A percentile compares a stretch with the other conserved stretches of the same genome.
phyloP scores from a whole-genome alignment of 2,888 invertebrate species.

The Polyommatus iphigenia region DNA sequence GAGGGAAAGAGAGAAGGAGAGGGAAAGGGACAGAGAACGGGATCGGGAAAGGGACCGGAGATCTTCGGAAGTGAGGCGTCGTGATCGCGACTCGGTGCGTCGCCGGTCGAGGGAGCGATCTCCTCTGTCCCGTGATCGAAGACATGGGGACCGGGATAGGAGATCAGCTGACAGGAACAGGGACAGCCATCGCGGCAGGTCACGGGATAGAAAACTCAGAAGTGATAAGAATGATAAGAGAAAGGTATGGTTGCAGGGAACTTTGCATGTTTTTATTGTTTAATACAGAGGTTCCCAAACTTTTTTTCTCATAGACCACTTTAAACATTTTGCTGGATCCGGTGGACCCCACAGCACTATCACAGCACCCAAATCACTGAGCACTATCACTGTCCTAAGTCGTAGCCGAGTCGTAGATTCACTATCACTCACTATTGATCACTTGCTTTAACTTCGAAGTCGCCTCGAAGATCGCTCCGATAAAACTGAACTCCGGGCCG shows the following conservation, averaged over 20 bases:
- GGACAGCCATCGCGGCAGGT: constrained; percentile 52
- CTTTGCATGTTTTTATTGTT: constrained; percentile 26
- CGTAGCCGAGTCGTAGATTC: too few relatives aligned
- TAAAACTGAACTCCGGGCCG: too few relatives aligned
- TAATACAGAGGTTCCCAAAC: too few relatives aligned
- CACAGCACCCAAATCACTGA: too few relatives aligned
- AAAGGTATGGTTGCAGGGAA: constrained; percentile 47
- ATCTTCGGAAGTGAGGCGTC: constrained; percentile 47
- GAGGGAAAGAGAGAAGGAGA: constrained; percentile 35
- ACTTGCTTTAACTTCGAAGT: too few relatives aligned
- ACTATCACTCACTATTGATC: too few relatives aligned
- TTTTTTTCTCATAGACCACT: too few relatives aligned
- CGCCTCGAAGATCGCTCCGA: too few relatives aligned
- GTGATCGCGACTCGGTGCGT: constrained; percentile 39
- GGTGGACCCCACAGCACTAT: too few relatives aligned
- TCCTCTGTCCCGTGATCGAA: constrained; percentile 43
- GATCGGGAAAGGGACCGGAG: constrained; percentile 47
- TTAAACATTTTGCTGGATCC: too few relatives aligned
- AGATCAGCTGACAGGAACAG: constrained; percentile 53
- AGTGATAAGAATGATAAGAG: constrained; percentile 51
- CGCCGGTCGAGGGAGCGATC: constrained; percentile 48
- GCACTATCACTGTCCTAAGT: too few relatives aligned
- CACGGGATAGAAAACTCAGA: constrained; percentile 54
- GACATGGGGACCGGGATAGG: constrained; percentile 50
- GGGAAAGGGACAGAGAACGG: constrained; percentile 45